A percentile compares a stretch with the other conserved stretches of the same genome.
Conservation (phyloP, 2,113 vertebrate species). For the Athene cunicularia region DNA sequence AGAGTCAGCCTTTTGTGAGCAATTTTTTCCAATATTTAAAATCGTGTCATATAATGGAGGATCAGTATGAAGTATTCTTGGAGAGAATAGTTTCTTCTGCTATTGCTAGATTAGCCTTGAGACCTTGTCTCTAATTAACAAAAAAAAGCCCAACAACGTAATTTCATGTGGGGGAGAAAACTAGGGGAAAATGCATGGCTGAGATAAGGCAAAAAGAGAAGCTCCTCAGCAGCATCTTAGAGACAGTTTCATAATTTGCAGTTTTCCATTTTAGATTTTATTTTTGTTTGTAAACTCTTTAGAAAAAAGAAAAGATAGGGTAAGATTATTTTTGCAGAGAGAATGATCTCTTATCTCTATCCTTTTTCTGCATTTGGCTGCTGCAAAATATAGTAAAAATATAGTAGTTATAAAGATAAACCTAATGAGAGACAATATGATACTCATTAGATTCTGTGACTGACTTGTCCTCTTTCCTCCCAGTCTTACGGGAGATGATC, state of each 20-base stretch:
- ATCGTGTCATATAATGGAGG: background rate
- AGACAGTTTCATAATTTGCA: background rate
- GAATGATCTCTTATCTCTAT: background rate
- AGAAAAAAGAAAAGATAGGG: background rate
- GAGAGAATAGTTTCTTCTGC: background rate
- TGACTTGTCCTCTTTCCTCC: background rate
- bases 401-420: background rate
- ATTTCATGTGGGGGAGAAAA: background rate
- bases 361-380: background rate
- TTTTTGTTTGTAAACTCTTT: background rate
- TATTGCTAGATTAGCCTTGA: background rate
- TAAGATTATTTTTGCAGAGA: background rate
- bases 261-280: background rate
- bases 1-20: background rate
- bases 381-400: background rate
- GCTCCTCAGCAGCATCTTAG: background rate
- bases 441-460: background rate
- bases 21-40: background rate
- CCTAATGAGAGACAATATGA: background rate
- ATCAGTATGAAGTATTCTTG: background rate
- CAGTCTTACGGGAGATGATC: background rate
- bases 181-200: background rate
- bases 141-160: background rate
- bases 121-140: constrained; percentile 8
- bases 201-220: background rate